Base-by-base conservation (phyloP, 1,140 invertebrate species). In the Aphelinus certus region DNA sequence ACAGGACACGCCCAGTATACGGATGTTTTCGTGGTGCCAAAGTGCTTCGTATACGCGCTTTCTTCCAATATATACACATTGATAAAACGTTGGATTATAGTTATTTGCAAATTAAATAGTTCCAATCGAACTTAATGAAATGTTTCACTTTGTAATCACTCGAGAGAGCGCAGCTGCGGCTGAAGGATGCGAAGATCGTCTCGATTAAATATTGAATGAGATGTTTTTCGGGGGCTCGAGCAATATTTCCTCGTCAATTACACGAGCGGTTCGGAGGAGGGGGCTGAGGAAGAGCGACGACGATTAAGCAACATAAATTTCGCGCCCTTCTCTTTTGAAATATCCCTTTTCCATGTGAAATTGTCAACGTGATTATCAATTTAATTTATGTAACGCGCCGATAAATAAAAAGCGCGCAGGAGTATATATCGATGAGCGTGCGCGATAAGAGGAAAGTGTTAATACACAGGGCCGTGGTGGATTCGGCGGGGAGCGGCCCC, bases 391-490 rank as follows among this genome's bases (percentile, higher is more conserved):
- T 58, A 58, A 68, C 26, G 45, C 55, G 3, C 10, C 55, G 55
- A 68, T 68, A 68, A 68, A 68, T 58, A 58, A 55, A 65, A 42
- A 5, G 26, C 26, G 26, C 42, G 47, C 3, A 42, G n/a, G 51
- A 67, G 65, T 55, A 66, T 48, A 66, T 7, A 51, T 51, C 48
- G 10, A 51, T 49, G 65, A 67, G n/a, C 65, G 51, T 26, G 26
- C 43, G 49, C 45, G 65, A 67, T 67, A 67, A 67, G 51, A 67
- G 10, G 65, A 67, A 67, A 67, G 65, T 67, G 65, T 67, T 67
- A 65, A 67, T 67, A 67, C 47, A 45, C 51, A 46, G 45, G 26
- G 26, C 51, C 26, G 26, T 26, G 26, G 26, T 26, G 51, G n/a
- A 43, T 46, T 43, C 64, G 42, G n/a, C 42, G 48, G 26, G 6